Conservation (phyloP, 1,140 invertebrate species). For the Thalassaphorura encarpata region DNA sequence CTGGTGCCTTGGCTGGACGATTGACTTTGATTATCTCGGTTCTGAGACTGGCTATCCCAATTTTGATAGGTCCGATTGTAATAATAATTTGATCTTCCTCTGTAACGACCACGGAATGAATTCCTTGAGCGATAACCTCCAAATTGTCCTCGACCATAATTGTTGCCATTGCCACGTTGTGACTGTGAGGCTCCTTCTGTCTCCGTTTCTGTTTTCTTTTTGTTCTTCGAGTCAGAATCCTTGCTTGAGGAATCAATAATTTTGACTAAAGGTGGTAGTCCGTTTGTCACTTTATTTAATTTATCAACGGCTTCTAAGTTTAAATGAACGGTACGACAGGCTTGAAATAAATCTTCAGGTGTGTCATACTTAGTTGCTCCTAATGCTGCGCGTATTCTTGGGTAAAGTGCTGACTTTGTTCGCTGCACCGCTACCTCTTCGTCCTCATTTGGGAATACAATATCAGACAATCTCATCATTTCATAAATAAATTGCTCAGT, state of each 20-base stretch:
- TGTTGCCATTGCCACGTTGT: not conserved
- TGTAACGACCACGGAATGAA: not conserved
- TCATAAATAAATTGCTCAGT: constrained; percentile 13
- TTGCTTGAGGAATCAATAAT: not conserved
- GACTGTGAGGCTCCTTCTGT: not conserved
- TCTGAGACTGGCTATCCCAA: not conserved
- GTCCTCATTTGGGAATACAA: constrained; percentile 5
- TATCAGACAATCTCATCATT: constrained; percentile 13
- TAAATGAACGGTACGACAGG: not conserved
- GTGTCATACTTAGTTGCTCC: not conserved
- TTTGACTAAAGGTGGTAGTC: not conserved
- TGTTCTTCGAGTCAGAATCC: not conserved
- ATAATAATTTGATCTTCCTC: not conserved
- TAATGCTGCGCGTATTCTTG: not conserved
- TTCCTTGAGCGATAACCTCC: not conserved
- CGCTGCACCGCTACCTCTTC: not conserved
- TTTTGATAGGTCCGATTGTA: not conserved
- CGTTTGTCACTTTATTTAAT: not conserved
- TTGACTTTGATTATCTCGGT: not conserved
- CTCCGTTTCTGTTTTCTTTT: not conserved
- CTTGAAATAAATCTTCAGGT: not conserved
- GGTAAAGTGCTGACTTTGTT: not conserved
- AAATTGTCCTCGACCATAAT: not conserved
- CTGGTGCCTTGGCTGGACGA: not conserved
- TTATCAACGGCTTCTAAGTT: not conserved